Percentiles rank a stretch among this genome's conserved stretches.
Conservation (phyloP, 1,140 invertebrate genomes). For the Panulirus ornatus region DNA sequence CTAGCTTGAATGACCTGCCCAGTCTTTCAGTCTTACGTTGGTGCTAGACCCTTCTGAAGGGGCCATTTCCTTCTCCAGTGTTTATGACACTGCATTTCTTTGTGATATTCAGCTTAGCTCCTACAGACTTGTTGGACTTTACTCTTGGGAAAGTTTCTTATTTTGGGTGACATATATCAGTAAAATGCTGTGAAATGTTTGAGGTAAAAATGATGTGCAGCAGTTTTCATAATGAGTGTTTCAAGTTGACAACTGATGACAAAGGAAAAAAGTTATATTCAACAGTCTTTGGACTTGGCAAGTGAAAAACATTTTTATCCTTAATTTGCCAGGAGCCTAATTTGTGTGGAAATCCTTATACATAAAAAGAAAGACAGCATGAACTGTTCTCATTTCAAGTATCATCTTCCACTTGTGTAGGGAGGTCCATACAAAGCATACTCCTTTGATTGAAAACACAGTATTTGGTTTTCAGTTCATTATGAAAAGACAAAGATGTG, state of each 20-base stretch:
- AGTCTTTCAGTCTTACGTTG: slow-evolving; percentile 9
- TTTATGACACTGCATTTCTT: slow-evolving; percentile 8
- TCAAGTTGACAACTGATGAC: neutral
- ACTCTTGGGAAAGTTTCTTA: neutral
- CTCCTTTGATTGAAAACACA: neutral
- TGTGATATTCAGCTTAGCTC: slow-evolving; percentile 9
- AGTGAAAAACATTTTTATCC: neutral
- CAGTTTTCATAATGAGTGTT: too few relatives aligned
- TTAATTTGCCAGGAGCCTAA: too few relatives aligned
- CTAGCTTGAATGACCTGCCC: slow-evolving; percentile 20
- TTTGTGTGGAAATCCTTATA: neutral
- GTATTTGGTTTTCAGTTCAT: neutral
- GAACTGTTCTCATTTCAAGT: neutral
- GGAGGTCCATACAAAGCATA: neutral
- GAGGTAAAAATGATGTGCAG: too few relatives aligned
- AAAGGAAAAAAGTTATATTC: neutral
- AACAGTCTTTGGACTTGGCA: neutral
- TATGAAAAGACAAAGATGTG: neutral
- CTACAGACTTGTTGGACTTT: slow-evolving; percentile 1
- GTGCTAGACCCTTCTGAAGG: slow-evolving; percentile 19
- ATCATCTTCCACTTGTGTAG: neutral
- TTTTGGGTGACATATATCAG: neutral
- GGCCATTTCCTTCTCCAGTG: slow-evolving; percentile 19
- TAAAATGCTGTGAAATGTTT: too few relatives aligned
- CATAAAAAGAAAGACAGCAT: neutral